Percentiles rank a stretch among this genome's conserved stretches.
Conservation (phyloP, 2,888 invertebrate species). For the Archips xylosteana region DNA sequence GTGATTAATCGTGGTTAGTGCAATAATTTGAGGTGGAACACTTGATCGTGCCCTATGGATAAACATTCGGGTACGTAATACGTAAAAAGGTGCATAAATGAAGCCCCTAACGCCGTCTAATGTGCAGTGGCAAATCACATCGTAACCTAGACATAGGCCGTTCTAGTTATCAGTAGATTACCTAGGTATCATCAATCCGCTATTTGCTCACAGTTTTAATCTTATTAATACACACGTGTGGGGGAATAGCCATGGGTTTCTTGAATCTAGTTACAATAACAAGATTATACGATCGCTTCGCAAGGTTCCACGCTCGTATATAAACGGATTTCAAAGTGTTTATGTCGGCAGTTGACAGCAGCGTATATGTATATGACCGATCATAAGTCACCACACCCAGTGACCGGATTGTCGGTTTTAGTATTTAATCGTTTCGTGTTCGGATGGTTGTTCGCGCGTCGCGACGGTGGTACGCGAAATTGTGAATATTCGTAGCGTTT, state of each 20-base stretch:
- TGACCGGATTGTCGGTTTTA: conserved; percentile 86
- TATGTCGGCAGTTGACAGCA: conserved; percentile 87
- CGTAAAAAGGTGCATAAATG: conserved; percentile 67
- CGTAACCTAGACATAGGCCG: conserved; percentile 88
- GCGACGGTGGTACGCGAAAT: conserved; percentile 75
- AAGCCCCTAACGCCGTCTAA: conserved; percentile 60
- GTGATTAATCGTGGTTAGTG: conserved; percentile 85
- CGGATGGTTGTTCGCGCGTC: conserved; percentile 82
- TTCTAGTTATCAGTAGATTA: conserved; percentile 87
- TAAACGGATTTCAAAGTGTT: conserved; percentile 86
- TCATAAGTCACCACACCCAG: conserved; percentile 88
- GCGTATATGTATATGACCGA: conserved; percentile 87
- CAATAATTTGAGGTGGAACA: conserved; percentile 84
- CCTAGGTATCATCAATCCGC: conserved; percentile 85
- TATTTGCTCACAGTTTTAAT: conserved; percentile 88
- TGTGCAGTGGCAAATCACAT: conserved; percentile 71
- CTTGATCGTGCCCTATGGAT: conserved; percentile 86
- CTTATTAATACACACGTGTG: conserved; percentile 89
- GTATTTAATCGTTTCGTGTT: conserved; percentile 80
- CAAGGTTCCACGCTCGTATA: conserved; percentile 86
- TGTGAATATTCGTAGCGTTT: conserved; percentile 61
- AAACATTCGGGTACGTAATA: conserved; percentile 85
- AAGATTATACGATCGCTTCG: conserved; percentile 88
- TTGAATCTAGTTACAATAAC: conserved; percentile 92
- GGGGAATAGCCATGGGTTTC: conserved; percentile 88